These are phyloP conservation scores for Parotia lawesii DNA, from an alignment of 2,113 vertebrate genomes.

Conservation along the genomic window DNA sequence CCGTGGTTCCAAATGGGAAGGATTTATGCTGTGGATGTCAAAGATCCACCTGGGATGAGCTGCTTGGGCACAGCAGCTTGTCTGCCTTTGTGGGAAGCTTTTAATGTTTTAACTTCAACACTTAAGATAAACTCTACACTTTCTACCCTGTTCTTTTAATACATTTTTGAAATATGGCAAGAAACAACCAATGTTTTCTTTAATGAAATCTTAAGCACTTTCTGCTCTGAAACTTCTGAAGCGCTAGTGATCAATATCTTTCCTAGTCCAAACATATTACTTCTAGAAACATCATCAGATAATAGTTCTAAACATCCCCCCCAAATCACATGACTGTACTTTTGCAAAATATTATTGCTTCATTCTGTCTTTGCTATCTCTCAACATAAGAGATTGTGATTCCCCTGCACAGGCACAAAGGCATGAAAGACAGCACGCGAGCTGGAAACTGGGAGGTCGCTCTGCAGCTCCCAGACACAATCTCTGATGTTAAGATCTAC, in stretches of 20 bases:
- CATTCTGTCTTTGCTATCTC: not conserved
- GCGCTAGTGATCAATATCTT: not conserved
- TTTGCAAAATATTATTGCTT: constrained; percentile 1
- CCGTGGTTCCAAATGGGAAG: not conserved
- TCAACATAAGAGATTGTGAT: constrained; percentile 1
- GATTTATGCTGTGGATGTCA: not conserved
- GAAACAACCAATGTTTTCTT: not conserved
- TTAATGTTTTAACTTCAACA: not conserved
- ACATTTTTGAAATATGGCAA: not conserved
- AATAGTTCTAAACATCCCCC: not conserved
- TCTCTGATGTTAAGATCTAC: constrained; percentile 43
- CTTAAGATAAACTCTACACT: not conserved
- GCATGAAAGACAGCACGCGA: not conserved
- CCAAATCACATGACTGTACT: not conserved
- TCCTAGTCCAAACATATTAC: not conserved
- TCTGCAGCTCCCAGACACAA: constrained; percentile 35
- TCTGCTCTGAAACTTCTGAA: constrained; percentile 8
- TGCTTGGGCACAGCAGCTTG: not conserved
- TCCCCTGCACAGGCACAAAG: not conserved
- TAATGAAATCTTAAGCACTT: constrained; percentile 17
- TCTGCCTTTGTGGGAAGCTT: not conserved
- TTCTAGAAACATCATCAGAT: constrained; percentile 29
- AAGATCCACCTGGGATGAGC: not conserved
- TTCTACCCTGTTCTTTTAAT: not conserved
- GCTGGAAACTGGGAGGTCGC: not conserved